A percentile compares a stretch with the other conserved stretches of the same genome.
Conservation (phyloP, 2,797 vertebrate genomes). For the Spinus pinus region DNA sequence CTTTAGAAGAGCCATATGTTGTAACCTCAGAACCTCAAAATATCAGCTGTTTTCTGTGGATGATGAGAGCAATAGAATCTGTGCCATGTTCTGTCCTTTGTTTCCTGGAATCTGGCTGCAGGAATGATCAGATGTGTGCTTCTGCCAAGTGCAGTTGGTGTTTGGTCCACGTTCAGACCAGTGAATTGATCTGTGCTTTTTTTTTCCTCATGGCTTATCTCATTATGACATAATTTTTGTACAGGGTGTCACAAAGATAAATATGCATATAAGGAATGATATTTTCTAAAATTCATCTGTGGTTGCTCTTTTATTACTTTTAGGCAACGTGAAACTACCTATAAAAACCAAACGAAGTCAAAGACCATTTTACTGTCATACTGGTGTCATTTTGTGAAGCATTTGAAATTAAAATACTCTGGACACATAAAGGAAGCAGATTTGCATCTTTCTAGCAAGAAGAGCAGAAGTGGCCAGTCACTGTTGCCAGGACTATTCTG, state of each 20-base stretch:
- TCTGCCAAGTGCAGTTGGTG: neutral
- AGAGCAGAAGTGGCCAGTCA: neutral
- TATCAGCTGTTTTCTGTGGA: constrained; percentile 34
- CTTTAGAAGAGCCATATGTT: constrained; percentile 47
- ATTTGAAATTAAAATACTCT: neutral
- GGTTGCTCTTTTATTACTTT: neutral
- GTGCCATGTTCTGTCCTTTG: neutral
- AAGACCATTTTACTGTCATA: neutral
- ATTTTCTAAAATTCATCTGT: neutral
- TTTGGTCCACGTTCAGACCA: neutral
- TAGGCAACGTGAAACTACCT: neutral
- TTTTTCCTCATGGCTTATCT: neutral
- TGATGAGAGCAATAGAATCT: neutral
- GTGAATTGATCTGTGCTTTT: neutral
- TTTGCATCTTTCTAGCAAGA: neutral
- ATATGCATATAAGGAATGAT: neutral
- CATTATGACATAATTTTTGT: neutral
- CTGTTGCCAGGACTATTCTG: neutral
- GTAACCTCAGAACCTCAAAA: constrained; percentile 32
- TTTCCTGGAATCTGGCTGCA: neutral
- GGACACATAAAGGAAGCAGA: neutral
- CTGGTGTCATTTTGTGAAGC: neutral
- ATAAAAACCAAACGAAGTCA: neutral
- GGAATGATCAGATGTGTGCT: neutral
- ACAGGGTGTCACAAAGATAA: neutral